Percentiles rank a stretch among this genome's conserved stretches.
Evolutionary conservation across 2,113 vertebrate species (phyloP).

Genomic region (Anarrhichthys ocellatus): DNA sequence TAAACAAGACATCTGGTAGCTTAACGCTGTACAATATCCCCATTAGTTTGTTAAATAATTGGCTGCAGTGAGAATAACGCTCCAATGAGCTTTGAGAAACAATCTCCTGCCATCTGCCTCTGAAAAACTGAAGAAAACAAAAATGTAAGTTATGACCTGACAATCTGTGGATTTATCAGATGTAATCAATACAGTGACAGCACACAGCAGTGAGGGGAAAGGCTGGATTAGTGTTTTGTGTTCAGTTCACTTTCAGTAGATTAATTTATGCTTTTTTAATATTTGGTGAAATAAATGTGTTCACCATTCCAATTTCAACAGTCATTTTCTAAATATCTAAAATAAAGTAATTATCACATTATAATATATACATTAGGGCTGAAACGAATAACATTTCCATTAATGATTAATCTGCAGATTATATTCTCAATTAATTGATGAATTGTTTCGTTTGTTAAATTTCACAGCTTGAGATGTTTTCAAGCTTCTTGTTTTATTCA

Average conservation of each 20-base stretch:
- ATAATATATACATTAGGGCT: background rate
- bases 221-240: background rate
- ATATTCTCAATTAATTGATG: background rate
- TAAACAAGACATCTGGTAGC: slow-evolving; percentile 3
- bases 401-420: background rate
- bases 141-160: background rate
- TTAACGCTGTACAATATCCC: background rate
- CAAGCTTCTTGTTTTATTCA: background rate
- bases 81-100: slow-evolving; percentile 41
- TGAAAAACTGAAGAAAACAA: background rate
- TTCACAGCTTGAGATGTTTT: background rate
- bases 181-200: background rate
- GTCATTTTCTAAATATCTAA: background rate
- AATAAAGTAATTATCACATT: background rate
- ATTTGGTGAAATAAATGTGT: background rate
- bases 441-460: too few relatives aligned
- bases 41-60: slow-evolving; percentile 22
- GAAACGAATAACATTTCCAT: background rate
- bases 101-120: slow-evolving; percentile 40
- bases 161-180: background rate
- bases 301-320: background rate
- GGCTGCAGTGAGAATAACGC: slow-evolving; percentile 27
- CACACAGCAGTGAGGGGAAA: background rate
- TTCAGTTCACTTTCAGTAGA: too few relatives aligned
- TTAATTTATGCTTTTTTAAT: background rate